phyloP scores from a whole-genome alignment of 2,888 invertebrate species.

The Steinernema carpocapsae region DNA sequence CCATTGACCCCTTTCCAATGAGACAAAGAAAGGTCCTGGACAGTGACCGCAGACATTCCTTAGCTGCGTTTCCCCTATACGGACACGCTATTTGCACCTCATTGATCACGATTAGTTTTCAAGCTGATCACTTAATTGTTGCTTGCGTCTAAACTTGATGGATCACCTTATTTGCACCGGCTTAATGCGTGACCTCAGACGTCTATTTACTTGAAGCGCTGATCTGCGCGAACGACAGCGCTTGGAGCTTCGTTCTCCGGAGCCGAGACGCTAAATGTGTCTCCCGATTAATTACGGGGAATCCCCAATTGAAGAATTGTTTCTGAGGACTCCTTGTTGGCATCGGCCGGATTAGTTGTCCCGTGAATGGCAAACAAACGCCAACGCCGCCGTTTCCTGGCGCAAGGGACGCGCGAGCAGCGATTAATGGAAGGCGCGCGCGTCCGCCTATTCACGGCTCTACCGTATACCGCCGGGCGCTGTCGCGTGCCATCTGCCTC shows the following conservation, averaged over 20 bases:
- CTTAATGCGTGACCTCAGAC: slow-evolving; percentile 27
- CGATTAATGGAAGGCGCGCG: slow-evolving; percentile 34
- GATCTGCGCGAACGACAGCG: not conserved
- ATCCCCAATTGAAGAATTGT: slow-evolving; percentile 1
- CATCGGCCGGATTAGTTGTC: not conserved
- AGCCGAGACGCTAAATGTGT: not conserved
- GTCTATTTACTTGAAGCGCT: slow-evolving; percentile 7
- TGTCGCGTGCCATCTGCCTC: slow-evolving; percentile 35
- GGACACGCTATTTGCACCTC: slow-evolving; percentile 25
- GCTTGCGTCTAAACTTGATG: slow-evolving; percentile 26
- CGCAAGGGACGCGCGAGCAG: not conserved
- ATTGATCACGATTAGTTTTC: slow-evolving; percentile 31
- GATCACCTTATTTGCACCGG: slow-evolving; percentile 31
- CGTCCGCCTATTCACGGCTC: slow-evolving; percentile 14
- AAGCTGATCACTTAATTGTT: slow-evolving; percentile 27
- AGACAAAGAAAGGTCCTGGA: slow-evolving; percentile 33
- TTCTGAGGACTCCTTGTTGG: slow-evolving; percentile 1
- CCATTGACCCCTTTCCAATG: slow-evolving; percentile 5
- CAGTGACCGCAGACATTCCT: not conserved
- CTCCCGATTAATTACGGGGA: slow-evolving; percentile 1
- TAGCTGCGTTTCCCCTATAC: not conserved
- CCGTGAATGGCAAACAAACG: slow-evolving; percentile 13
- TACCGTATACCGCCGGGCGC: slow-evolving; percentile 19
- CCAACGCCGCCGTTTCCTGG: slow-evolving; percentile 7
- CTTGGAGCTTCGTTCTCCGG: not conserved